Evolutionary conservation across 2,797 vertebrate genomes (phyloP).

Genomic region (Galaxias olidus): DNA sequence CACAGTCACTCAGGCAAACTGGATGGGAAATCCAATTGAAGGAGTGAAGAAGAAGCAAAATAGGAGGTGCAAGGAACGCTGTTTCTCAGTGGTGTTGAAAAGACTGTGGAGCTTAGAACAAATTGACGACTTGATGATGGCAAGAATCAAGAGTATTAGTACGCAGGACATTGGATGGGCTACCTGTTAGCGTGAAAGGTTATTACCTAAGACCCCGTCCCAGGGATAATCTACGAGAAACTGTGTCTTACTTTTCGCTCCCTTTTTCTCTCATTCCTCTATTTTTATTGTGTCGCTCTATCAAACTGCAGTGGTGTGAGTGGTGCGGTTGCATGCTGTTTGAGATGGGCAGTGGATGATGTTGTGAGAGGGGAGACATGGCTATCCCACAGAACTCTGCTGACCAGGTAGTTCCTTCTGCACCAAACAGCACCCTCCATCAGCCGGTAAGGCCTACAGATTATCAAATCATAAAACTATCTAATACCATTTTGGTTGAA

Average conservation of each 20-base stretch:
- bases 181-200: too few relatives aligned
- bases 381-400: conserved; percentile 28
- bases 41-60: too few relatives aligned
- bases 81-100: too few relatives aligned
- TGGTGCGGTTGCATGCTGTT: neutral
- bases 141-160: too few relatives aligned
- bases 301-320: neutral
- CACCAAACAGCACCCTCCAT: conserved; percentile 20
- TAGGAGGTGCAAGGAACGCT: too few relatives aligned
- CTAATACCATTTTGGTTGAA: too few relatives aligned
- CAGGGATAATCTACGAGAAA: neutral
- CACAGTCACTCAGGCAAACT: neutral
- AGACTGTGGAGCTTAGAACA: too few relatives aligned
- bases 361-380: conserved; percentile 35
- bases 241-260: neutral
- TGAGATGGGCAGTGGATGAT: conserved; percentile 8
- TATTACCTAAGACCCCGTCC: neutral
- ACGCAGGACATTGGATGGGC: too few relatives aligned
- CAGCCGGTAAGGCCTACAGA: conserved; percentile 41
- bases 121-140: too few relatives aligned
- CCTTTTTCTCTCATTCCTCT: neutral
- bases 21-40: too few relatives aligned
- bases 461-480: too few relatives aligned
- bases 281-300: neutral
- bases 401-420: conserved; percentile 8